Base-by-base conservation (phyloP, 2,797 vertebrate species). In the Peromyscus attwateri region DNA sequence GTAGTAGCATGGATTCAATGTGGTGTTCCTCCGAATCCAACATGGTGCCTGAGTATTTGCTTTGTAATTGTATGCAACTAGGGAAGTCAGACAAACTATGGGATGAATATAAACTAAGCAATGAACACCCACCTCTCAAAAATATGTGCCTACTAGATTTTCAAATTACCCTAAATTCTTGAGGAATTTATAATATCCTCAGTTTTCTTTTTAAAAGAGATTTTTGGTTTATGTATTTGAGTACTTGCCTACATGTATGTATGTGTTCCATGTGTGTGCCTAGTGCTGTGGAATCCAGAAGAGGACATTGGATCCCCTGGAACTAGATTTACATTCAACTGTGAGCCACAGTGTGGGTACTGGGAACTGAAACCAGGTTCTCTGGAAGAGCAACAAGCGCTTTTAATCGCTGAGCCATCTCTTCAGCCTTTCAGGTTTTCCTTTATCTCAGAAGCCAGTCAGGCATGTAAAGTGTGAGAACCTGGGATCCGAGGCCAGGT, bases 101-200 rank as follows among this genome's bases (percentile, higher is more conserved):
- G 52, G 46, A 3, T 66, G 43, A 96, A 91, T 80, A 25, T 37
- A 95, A 80, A 95, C n/a, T 27, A 40, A 40, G 27, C 60, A 87
- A 27, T 29, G 37, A 73, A 49, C 3, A 64, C 66, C 12, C 37
- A 93, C 46, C 71, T 68, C 92, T 37, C 40, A 89, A 87, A 75
- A 57, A 21, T 34, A 49, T 46, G 62, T 34, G 88, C 52, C 52
- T 46, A 21, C 55, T 87, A 49, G 40, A 75, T 81, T 88, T 94
- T 94, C 19, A 93, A 95, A 91, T 60, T 49, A 88, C 55, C 37
- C 10, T 19, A 40, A 68, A 80, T 85, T 87, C 52, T 82, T 37
- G 55, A 92, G 60, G 31, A 76, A 91, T 89, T 34, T 75, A 21
- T 34, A 40, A 57, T 23, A 40, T 66, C 40, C 13, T 43, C 62